Base-by-base conservation (phyloP, 2,797 vertebrate genomes). In the Arnoldichthys spilopterus region DNA sequence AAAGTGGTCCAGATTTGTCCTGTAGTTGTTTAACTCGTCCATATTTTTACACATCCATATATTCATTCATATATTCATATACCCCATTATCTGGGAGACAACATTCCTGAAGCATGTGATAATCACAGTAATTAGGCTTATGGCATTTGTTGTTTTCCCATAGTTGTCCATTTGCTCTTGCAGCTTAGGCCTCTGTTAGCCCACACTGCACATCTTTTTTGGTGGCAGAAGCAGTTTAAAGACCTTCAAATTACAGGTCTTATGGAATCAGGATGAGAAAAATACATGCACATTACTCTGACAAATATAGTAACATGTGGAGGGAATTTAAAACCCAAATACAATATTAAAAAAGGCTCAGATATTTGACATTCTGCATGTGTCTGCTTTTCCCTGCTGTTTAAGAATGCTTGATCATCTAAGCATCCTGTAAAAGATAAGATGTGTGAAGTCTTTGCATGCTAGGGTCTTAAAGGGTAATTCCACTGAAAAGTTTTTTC, bases 161-260 rank as follows among this genome's bases (percentile, higher is more conserved):
- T 68, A 69, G 43, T 59, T 8, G 51, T 64, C 56, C 56, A 58
- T 84, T 74, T 77, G 62, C 22, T 56, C 63, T 59, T 32, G 24
- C 59, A 63, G 47, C 32, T 37, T 47, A 45, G 70, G 70, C 71
- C 68, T 74, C 58, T 20, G 15, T 69, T 71, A 74, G 34, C 26
- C 69, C 82, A 58, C 79, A 76, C 43, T 34, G 74, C 67, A 67
- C 79, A 72, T 86, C 66, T 77, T 72, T 63, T 77, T 73, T 79
- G 70, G 74, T 76, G 72, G 80, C 64, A 61, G 74, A 78, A 74
- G 58, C 62, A 32, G 82, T 85, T 79, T 79, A 75, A 84, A 82
- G 34, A 56, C 32, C 51, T 81, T 78, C 37, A 83, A 81, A 84
- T 86, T 82, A 86, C 80, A 79, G 80, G 82, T 83, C 73, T 72